Evolutionary conservation across 2,797 vertebrate genomes (phyloP), one percentile per base, ranked within the genome.

Genomic region (Danio albolineatus): DNA sequence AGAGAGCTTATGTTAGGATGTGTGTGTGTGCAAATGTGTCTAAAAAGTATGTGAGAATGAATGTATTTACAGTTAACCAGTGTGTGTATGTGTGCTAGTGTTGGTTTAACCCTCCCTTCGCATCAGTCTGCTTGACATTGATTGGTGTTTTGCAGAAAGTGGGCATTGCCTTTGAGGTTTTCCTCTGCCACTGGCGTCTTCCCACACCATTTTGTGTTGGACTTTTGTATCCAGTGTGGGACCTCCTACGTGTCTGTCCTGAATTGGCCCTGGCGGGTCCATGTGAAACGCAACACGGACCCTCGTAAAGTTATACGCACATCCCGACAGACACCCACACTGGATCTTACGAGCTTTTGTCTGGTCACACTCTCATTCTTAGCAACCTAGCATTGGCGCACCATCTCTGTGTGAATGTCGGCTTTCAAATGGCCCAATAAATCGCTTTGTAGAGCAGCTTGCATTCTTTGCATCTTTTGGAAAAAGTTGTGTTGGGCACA

Each of bases 251-350:
- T 85, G 69, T 82, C 65, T 85, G 72, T 81, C 59, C 77, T 76
- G 69, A 83, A 78, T 81, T 79, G 82, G 82, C 72, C 78, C 44
- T 43, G 82, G 87, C 60, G 73, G 83, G 87, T 84, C 78, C 74
- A 71, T 66, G 78, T 76, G 78, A 83, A 85, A 73, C 66, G 19
- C 66, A 19, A 51, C 71, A 85, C 87, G 88, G 89, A 85, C 84
- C 78, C 90, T 92, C 46, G 8, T 91, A 91, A 92, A 92, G 82
- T 84, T 53, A 72, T 56, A 57, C 8, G 17, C 54, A 76, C 51
- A 17, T 64, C 56, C 39, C 6, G 1, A 57, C 36, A 64, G 73
- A 17, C 73, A 69, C 64, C 53, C 75, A 41, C 10, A 70, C 76
- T 70, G 76, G 5, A 79, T 36, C 57, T 72, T 56, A 19, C 7